These are phyloP conservation scores for Doryteuthis pealeii DNA, from an alignment of 1,140 invertebrate genomes.

Conservation along the genomic window DNA sequence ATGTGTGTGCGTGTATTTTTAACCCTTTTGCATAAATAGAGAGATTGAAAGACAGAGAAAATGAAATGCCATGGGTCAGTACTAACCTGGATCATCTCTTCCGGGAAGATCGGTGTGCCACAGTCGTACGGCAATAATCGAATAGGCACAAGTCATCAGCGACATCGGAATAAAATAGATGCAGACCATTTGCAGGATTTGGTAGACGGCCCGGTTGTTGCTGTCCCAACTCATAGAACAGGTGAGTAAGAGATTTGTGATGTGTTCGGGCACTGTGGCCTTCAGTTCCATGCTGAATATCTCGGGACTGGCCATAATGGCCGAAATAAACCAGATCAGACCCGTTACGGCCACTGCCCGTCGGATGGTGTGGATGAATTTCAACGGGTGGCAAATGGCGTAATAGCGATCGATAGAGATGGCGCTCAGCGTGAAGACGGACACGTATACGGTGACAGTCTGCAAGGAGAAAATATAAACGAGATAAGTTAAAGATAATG, in stretches of 20 bases:
- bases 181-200: background rate
- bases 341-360: conserved; percentile 71
- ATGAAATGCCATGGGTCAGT: too few relatives aligned
- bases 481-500: too few relatives aligned
- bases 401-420: conserved; percentile 89
- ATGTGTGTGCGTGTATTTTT: too few relatives aligned
- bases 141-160: background rate
- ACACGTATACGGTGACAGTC: conserved; percentile 85
- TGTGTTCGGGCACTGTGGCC: background rate
- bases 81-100: background rate
- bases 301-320: conserved; percentile 20
- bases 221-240: background rate
- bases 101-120: conserved; percentile 1
- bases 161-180: background rate
- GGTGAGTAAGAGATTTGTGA: background rate
- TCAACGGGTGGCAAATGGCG: conserved; percentile 84
- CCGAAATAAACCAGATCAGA: conserved; percentile 69
- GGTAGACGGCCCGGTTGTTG: background rate
- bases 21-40: too few relatives aligned
- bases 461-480: conserved; percentile 56
- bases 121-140: background rate
- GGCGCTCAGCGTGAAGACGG: conserved; percentile 81
- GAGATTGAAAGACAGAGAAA: too few relatives aligned
- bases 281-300: background rate
- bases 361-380: conserved; percentile 71